phyloP scores from a whole-genome alignment of 2,797 vertebrate species.

The Myripristis murdjan region DNA sequence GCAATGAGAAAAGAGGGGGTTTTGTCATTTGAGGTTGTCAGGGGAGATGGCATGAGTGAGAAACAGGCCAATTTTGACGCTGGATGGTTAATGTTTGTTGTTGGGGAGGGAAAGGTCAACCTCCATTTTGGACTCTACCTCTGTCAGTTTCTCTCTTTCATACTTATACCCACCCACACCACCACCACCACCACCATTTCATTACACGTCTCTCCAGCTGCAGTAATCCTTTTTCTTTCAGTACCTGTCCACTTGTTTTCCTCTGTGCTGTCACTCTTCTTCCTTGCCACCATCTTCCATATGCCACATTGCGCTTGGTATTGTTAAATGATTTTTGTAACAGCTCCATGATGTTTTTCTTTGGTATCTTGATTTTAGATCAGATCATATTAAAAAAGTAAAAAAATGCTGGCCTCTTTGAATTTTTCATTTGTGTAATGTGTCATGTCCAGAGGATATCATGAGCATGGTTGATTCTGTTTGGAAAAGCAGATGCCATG shows the following conservation, averaged over 20 bases:
- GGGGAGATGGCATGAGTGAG: constrained; percentile 38
- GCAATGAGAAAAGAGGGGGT: constrained; percentile 17
- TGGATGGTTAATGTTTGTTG: constrained; percentile 70
- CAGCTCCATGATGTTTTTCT: no score
- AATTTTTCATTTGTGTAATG: background rate
- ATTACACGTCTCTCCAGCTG: constrained; percentile 24
- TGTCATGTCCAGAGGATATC: background rate
- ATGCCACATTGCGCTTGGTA: no score
- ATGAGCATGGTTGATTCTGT: background rate
- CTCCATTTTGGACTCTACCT: constrained; percentile 50
- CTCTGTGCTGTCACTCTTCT: background rate
- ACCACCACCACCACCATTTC: constrained; percentile 10
- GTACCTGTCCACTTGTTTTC: constrained; percentile 3
- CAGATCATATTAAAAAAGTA: background rate
- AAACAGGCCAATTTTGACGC: constrained; percentile 65
- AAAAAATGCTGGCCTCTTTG: background rate
- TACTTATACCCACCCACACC: no score
- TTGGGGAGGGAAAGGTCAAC: constrained; percentile 73
- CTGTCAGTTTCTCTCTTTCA: constrained; percentile 50
- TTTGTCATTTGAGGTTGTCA: constrained; percentile 70
- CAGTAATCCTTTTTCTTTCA: constrained; percentile 16
- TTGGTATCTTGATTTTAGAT: no score
- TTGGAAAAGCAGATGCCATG: background rate
- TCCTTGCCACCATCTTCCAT: no score
- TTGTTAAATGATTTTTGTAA: no score